Base-by-base conservation (phyloP, 2,113 vertebrate genomes). In the Miniopterus natalensis region DNA sequence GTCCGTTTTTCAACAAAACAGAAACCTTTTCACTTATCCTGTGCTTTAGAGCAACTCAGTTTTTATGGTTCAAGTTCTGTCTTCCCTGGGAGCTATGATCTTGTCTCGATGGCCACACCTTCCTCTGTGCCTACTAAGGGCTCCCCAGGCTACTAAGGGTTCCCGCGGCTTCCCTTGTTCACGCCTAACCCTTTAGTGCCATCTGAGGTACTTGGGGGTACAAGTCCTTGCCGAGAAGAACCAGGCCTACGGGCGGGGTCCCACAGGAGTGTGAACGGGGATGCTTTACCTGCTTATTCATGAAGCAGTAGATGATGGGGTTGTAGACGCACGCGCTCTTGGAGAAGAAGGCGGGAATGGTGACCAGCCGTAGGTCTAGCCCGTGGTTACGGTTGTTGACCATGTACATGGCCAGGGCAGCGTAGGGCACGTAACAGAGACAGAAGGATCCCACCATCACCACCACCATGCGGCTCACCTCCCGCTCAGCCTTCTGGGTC, bases 281-380 rank as follows among this genome's bases (percentile, higher is more conserved):
- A 21, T n/a, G 10, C 31, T 70, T 98, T 97, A 99, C 99, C 99
- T 99, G 99, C 96, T 99, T 99, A 95, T 99, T 99, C 99, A 99
- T 98, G 98, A 99, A 99, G 97, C 97, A 98, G 83, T 99, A 99
- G 97, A 99, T 99, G 65, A 99, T 98, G 5, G 99, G 99, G 95
- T 99, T 99, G 97, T 99, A 99, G 95, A 99, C 94, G 1, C 99
- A 98, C 36, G 99, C 86, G 92, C 99, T 99, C 98, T 99, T 99
- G 91, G 99, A 99, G 98, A 99, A 99, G 65, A 99, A 98, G 40
- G 99, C 98, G 0, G 99, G 99, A 95, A 99, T 96, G 96, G 99
- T 98, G 97, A 99, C 99, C 8, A 99, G 61, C 31, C 99, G 97
- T 68, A 99, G 98, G 92, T 99, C 99, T 3, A 99, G 73, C 90